These are phyloP conservation scores for Lates calcarifer DNA, from an alignment of 2,113 vertebrate species.

Conservation along the genomic window DNA sequence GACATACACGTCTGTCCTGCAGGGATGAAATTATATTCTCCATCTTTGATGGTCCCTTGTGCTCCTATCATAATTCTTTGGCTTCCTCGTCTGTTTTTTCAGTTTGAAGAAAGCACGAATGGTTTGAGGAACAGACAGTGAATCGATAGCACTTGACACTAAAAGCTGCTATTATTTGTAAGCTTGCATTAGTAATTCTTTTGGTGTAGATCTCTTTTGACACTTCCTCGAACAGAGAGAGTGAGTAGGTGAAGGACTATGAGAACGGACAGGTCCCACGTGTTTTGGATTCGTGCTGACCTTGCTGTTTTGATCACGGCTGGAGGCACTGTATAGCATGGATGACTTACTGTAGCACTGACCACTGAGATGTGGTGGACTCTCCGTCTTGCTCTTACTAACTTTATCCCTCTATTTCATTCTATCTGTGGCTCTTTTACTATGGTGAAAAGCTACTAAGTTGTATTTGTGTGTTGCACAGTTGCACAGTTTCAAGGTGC, in stretches of 20 bases:
- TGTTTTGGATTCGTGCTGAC: constrained; percentile 42
- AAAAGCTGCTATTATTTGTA: neutral
- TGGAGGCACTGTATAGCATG: neutral
- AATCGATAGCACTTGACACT: neutral
- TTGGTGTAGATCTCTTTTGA: neutral
- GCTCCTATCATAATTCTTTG: neutral
- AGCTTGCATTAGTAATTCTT: constrained; percentile 18
- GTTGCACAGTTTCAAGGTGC: neutral
- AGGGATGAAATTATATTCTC: neutral
- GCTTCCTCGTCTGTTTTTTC: neutral
- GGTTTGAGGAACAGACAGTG: constrained; percentile 3
- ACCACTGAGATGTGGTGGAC: constrained; percentile 4
- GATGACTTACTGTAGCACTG: constrained; percentile 8
- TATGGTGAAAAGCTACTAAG: too few relatives aligned
- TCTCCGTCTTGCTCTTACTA: neutral
- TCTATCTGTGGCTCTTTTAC: neutral
- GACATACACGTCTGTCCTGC: neutral
- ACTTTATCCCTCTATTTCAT: neutral
- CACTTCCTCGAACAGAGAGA: neutral
- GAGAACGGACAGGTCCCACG: neutral
- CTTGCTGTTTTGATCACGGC: constrained; percentile 21
- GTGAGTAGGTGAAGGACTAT: neutral
- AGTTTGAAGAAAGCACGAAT: neutral
- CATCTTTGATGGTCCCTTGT: neutral
- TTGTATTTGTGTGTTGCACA: too few relatives aligned